Evolutionary conservation across 2,113 vertebrate genomes (phyloP).

Genomic region (Paradisaea rubra): DNA sequence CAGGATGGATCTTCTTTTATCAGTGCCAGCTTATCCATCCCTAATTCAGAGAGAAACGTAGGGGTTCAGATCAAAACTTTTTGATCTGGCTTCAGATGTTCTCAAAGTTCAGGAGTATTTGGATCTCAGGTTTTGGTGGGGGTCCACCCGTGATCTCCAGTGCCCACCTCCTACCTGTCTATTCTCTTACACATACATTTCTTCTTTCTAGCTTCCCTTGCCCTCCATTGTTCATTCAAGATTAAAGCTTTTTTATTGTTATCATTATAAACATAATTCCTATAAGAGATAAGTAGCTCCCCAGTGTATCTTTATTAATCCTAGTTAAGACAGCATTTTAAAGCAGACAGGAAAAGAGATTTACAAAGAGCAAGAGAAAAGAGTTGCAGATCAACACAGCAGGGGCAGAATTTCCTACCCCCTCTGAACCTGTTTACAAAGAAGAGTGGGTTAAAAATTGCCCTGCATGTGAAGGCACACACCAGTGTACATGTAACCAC

Average conservation of each 20-base stretch:
- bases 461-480: background rate
- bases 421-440: conserved; percentile 17
- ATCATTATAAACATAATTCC: conserved; percentile 51
- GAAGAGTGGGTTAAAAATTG: background rate
- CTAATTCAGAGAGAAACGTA: conserved; percentile 8
- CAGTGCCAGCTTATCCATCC: conserved; percentile 15
- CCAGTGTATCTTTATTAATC: conserved; percentile 56
- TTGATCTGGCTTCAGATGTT: conserved; percentile 5
- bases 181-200: background rate
- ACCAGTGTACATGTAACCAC: background rate
- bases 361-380: conserved; percentile 56
- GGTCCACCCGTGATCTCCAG: background rate
- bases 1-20: conserved; percentile 29
- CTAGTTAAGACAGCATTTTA: conserved; percentile 60
- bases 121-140: background rate
- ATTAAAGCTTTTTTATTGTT: conserved; percentile 43
- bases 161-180: background rate
- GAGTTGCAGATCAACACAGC: conserved; percentile 41
- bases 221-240: conserved; percentile 1
- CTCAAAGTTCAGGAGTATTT: background rate
- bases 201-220: background rate
- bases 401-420: background rate
- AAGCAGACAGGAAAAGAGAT: conserved; percentile 53
- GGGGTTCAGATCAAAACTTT: conserved; percentile 24
- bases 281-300: conserved; percentile 59